Conservation (phyloP, 2,113 vertebrate genomes). For the Clarias macrocephalus region DNA sequence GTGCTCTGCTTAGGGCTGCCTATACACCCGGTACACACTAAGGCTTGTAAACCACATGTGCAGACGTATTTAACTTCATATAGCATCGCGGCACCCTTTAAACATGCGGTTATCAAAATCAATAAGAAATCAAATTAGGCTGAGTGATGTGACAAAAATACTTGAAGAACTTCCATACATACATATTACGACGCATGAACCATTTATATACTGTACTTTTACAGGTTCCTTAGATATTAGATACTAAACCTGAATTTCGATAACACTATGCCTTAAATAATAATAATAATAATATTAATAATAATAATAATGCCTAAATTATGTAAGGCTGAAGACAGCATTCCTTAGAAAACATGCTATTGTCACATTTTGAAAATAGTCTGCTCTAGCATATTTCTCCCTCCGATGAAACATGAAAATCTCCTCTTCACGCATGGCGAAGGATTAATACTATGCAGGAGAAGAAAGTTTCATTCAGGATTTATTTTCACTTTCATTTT, state of each 20-base stretch:
- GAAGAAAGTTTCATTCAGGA: not conserved
- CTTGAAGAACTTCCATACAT: not conserved
- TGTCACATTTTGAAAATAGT: not conserved
- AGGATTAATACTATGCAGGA: not conserved
- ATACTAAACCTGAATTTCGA: not conserved
- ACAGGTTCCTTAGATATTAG: not conserved
- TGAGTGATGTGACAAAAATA: not conserved
- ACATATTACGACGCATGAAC: not conserved
- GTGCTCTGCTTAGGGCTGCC: conserved; percentile 2
- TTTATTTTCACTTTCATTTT: not conserved
- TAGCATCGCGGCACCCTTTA: not conserved
- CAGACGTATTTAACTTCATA: not conserved
- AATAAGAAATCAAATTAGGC: not conserved
- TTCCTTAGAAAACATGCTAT: not conserved
- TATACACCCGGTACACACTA: not conserved
- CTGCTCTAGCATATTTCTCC: not conserved
- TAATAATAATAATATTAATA: too few relatives aligned
- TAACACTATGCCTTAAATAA: not conserved
- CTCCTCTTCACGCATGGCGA: not conserved
- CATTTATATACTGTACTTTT: not conserved
- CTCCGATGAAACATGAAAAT: not conserved
- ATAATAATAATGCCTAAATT: too few relatives aligned
- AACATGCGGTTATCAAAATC: not conserved
- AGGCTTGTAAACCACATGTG: not conserved
- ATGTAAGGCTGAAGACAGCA: too few relatives aligned